A percentile compares a stretch with the other conserved stretches of the same genome.
Evolutionary conservation across 2,888 invertebrate species (phyloP).

Genomic region (Thymelicus acteon): DNA sequence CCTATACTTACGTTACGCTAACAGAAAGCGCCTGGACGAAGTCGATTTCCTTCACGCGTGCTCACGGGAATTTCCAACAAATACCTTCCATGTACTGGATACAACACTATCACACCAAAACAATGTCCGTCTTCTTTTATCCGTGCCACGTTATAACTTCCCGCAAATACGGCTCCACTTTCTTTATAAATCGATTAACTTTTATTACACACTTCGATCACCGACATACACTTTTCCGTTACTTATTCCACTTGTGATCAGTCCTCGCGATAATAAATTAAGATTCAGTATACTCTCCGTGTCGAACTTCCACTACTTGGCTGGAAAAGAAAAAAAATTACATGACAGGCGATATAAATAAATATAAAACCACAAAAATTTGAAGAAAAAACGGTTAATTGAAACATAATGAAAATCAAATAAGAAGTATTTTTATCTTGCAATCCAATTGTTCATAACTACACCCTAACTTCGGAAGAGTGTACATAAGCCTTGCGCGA

Average conservation of each 20-base stretch:
- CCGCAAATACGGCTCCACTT: conserved; percentile 60
- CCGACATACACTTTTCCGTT: conserved; percentile 78
- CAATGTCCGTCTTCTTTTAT: conserved; percentile 73
- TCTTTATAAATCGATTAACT: conserved; percentile 62
- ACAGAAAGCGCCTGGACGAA: conserved; percentile 66
- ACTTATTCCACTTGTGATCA: conserved; percentile 74
- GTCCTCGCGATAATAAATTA: conserved; percentile 83
- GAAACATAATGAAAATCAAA: no score
- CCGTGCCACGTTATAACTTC: conserved; percentile 66
- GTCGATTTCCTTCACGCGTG: conserved; percentile 60
- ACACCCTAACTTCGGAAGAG: no score
- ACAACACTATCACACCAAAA: conserved; percentile 83
- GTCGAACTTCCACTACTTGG: conserved; percentile 69
- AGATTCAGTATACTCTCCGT: conserved; percentile 74
- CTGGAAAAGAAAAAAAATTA: conserved; percentile 61
- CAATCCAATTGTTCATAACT: no score
- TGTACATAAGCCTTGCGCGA: no score
- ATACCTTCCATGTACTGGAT: conserved; percentile 82
- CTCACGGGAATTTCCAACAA: conserved; percentile 75
- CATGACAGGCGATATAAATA: background rate
- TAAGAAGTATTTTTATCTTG: no score
- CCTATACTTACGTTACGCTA: conserved; percentile 67
- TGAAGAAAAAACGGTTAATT: no score
- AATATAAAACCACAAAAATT: no score
- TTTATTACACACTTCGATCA: conserved; percentile 74